Conservation (phyloP, 2,113 vertebrate species). For the Mus pahari region DNA sequence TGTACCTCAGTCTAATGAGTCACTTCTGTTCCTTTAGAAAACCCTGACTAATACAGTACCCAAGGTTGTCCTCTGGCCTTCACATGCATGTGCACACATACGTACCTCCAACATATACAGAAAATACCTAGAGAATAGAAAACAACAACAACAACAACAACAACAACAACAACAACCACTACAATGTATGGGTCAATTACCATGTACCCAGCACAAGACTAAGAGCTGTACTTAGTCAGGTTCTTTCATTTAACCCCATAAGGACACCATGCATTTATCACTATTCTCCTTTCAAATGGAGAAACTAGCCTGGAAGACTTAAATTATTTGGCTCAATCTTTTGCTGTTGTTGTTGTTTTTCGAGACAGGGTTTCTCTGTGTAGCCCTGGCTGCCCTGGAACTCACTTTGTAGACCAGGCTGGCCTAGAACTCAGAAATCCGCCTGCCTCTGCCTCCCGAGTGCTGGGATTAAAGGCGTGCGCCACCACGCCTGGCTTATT, state of each 20-base stretch:
- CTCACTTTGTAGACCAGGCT: too few species aligned
- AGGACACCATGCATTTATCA: not conserved
- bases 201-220: not conserved
- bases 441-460: too few species aligned
- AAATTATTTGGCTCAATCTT: not conserved
- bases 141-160: too few species aligned
- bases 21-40: not conserved
- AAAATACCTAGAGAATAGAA: not conserved
- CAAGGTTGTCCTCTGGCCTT: not conserved
- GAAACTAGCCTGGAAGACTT: not conserved
- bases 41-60: too few species aligned
- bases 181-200: not conserved
- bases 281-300: not conserved
- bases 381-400: too few species aligned
- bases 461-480: too few species aligned
- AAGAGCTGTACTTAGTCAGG: not conserved
- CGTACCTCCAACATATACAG: not conserved
- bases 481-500: too few species aligned
- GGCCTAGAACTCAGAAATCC: too few species aligned
- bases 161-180: too few species aligned
- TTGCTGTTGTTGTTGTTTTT: too few species aligned
- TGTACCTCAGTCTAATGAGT: not conserved
- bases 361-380: too few species aligned
- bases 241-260: not conserved
- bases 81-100: not conserved